Conservation (phyloP, 2,797 vertebrate species). For the Darevskia nairensis region DNA sequence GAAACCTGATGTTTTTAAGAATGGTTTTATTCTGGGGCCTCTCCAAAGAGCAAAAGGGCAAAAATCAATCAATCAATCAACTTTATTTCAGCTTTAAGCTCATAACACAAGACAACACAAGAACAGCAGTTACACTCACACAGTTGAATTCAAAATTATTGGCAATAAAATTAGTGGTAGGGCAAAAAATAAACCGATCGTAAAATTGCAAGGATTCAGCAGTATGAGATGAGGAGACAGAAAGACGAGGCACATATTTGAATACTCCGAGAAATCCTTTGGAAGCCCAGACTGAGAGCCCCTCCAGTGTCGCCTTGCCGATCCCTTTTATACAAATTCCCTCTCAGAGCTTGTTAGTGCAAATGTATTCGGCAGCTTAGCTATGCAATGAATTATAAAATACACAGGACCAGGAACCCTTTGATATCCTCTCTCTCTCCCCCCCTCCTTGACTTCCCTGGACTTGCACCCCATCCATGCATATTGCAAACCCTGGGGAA, state of each 20-base stretch:
- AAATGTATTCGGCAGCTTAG: constrained; percentile 62
- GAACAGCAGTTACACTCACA: too few relatives aligned
- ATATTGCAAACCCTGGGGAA: constrained; percentile 64
- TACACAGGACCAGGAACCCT: constrained; percentile 59
- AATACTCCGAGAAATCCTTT: background rate
- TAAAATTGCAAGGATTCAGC: constrained; percentile 34
- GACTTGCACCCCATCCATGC: constrained; percentile 40
- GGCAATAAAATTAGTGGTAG: too few relatives aligned
- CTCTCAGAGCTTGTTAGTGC: constrained; percentile 64
- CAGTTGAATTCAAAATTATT: too few relatives aligned
- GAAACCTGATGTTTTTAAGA: too few relatives aligned
- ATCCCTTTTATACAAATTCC: constrained; percentile 63
- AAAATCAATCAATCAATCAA: too few relatives aligned
- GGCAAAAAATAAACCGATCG: background rate
- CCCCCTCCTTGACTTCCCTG: constrained; percentile 29
- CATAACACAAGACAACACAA: too few relatives aligned
- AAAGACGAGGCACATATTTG: constrained; percentile 13
- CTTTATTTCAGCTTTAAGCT: too few relatives aligned
- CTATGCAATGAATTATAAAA: constrained; percentile 79
- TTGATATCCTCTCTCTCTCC: constrained; percentile 66
- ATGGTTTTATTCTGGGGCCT: too few relatives aligned
- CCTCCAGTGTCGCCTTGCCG: constrained; percentile 48
- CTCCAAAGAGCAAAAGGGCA: background rate
- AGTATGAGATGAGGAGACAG: constrained; percentile 42
- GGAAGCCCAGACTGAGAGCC: constrained; percentile 20